phyloP scores from a whole-genome alignment of 1,140 invertebrate genomes.

The Tetraneura akinire region DNA sequence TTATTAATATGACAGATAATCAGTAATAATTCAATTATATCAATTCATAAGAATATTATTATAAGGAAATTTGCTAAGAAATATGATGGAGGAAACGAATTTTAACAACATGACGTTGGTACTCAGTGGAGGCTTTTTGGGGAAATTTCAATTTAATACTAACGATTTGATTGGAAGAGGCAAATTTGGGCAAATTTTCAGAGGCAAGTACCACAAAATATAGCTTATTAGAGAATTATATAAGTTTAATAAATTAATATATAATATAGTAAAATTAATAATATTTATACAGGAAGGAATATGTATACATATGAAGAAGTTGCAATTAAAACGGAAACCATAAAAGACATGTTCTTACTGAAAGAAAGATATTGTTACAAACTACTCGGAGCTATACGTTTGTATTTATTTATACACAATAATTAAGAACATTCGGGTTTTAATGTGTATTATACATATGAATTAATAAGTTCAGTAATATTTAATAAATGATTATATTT shows the following conservation, averaged over 20 bases:
- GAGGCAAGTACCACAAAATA: neutral
- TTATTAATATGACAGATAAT: no score
- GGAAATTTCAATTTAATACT: neutral
- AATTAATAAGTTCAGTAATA: neutral
- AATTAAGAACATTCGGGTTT: neutral
- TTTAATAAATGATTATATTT: neutral
- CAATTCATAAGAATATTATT: no score
- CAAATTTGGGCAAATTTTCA: neutral
- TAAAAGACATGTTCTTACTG: neutral
- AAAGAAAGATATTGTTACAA: conserved; percentile 11
- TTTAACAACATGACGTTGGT: no score
- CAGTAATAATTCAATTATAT: no score
- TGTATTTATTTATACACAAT: neutral
- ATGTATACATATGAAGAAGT: conserved; percentile 27
- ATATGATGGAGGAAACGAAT: no score
- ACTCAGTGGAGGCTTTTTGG: neutral
- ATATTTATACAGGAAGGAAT: conserved; percentile 8
- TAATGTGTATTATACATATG: neutral
- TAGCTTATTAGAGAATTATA: neutral
- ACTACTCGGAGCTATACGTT: neutral
- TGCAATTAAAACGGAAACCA: conserved; percentile 11
- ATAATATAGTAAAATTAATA: no score
- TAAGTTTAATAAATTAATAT: no score
- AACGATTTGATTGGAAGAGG: neutral
- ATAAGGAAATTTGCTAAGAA: no score